Evolutionary conservation across 2,888 invertebrate species (phyloP), one percentile per base, ranked within the genome.

Genomic region (Harpalus rubripes): DNA sequence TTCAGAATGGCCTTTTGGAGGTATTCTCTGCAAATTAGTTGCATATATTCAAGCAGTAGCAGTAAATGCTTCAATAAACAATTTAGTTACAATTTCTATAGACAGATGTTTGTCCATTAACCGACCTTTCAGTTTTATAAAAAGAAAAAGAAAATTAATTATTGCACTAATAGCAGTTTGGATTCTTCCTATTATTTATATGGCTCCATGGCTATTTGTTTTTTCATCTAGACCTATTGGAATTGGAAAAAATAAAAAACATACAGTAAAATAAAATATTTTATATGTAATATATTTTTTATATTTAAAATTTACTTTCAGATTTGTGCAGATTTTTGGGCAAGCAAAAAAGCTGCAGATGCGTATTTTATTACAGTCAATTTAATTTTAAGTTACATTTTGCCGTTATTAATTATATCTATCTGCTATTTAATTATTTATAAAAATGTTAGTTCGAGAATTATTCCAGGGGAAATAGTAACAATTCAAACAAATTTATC

Each of bases 1-100:
- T 83, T 59, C 22, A 83, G 83, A 83, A 59, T 83, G 83, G 83
- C 74, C 76, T 10, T 83, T 83, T 44, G 83, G 83, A 61, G 39
- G 10, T 15, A 18, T 18, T 41, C 59, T 83, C 41, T 83, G 83
- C 44, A 83, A 83, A 61, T 26, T 83, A 41, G 74, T 83, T 22
- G 74, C 74, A n/a, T 83, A 83, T 61, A 15, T 74, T 41, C 39
- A 83, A 76, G 83, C 74, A 32, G 83, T 83, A 39, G 41, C 76
- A 41, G 61, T 83, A 4, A 83, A 59, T 76, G 83, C 83, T n/a
- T 83, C 83, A 22, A 74, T 83, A n/a, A 74, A 76, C 26, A 83
- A 58, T 61, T 83, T 83, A 83, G 76, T 83, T 41, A 39, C 61
- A 58, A 61, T 83, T 18, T 83, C 83, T 7, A 41, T 83, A 18